Conservation (phyloP, 1,140 invertebrate genomes). For the Heliconius congener region DNA sequence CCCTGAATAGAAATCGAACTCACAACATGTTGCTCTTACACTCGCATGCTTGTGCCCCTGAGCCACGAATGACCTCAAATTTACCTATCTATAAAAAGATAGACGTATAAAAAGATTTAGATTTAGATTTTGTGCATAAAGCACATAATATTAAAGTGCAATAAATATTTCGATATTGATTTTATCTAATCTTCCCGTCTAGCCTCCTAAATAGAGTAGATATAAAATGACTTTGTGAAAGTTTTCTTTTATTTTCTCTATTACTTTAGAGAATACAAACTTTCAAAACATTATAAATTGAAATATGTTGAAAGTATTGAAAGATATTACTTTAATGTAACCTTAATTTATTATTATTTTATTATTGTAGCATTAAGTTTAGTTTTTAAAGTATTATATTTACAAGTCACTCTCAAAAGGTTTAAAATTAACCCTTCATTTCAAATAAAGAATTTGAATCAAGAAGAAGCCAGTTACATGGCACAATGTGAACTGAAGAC, state of each 20-base stretch:
- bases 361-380: not conserved
- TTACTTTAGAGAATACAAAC: not conserved
- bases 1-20: too few species aligned
- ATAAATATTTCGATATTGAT: not conserved
- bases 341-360: not conserved
- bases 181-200: not conserved
- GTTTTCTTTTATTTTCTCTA: not conserved
- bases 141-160: not conserved
- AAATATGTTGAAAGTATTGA: not conserved
- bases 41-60: too few species aligned
- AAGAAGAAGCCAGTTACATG: too few species aligned
- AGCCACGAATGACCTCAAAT: too few species aligned
- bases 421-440: too few species aligned
- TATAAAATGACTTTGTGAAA: not conserved
- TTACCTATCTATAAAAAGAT: not conserved
- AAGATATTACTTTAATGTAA: not conserved
- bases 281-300: not conserved
- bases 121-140: too few species aligned
- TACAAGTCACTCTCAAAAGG: too few species aligned
- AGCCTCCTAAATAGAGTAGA: not conserved
- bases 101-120: too few species aligned
- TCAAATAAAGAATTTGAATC: too few species aligned
- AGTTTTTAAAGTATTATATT: too few species aligned
- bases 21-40: too few species aligned
- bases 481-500: too few species aligned